A percentile compares a stretch with the other conserved stretches of the same genome.
Evolutionary conservation across 2,888 invertebrate species (phyloP).

Genomic region (Colletes collaris): DNA sequence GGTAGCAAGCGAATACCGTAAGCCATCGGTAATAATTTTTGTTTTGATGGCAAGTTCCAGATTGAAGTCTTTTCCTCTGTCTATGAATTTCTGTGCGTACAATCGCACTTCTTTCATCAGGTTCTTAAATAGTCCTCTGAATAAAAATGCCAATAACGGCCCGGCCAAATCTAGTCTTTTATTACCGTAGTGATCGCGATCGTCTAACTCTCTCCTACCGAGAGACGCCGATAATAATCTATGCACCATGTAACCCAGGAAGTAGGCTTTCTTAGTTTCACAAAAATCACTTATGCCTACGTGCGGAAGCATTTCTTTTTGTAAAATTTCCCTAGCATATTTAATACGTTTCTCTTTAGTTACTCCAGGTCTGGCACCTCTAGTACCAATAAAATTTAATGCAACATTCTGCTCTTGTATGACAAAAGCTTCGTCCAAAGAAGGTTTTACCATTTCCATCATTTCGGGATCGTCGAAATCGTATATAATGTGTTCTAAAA

Average conservation of each 20-base stretch:
- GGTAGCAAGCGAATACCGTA: conserved; percentile 98
- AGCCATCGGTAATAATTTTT: conserved; percentile 98
- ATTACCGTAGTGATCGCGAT: conserved; percentile 99
- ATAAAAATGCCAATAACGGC: conserved; percentile 97
- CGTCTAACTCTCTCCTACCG: conserved; percentile 98
- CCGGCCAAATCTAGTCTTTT: conserved; percentile 99
- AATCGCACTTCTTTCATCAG: conserved; percentile 98
- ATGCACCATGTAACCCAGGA: conserved; percentile 99
- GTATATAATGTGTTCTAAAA: conserved; percentile 99
- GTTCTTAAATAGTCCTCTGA: conserved; percentile 98
- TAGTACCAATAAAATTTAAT: conserved; percentile 98
- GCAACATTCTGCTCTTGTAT: conserved; percentile 99
- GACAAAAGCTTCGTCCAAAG: conserved; percentile 99
- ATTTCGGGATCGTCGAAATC: conserved; percentile 99
- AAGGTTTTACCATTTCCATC: conserved; percentile 99
- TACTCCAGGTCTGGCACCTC: conserved; percentile 98
- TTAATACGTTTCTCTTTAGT: conserved; percentile 99
- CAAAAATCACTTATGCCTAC: conserved; percentile 99
- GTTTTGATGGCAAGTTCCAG: conserved; percentile 98
- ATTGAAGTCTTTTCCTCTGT: conserved; percentile 99
- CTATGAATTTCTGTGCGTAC: conserved; percentile 99
- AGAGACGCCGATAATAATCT: conserved; percentile 96
- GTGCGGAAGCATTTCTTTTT: conserved; percentile 99
- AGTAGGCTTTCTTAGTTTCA: conserved; percentile 99
- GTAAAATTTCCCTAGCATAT: conserved; percentile 99